Conservation (phyloP, 1,140 invertebrate species). For the Drosophila setifemur region DNA sequence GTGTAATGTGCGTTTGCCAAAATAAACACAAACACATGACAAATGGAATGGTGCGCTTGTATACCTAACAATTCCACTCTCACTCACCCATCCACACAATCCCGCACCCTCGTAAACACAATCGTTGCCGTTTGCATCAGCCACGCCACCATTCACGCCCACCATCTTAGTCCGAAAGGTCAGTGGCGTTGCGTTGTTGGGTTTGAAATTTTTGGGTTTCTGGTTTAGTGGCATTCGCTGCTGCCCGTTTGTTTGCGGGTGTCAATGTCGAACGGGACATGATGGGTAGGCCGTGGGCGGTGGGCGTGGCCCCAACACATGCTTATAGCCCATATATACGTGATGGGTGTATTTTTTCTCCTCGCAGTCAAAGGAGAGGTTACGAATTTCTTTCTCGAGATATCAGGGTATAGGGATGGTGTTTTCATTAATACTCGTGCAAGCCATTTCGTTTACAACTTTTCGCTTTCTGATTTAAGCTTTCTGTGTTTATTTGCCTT, state of each 20-base stretch:
- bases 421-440: slow-evolving; percentile 68
- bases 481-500: slow-evolving; percentile 66
- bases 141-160: slow-evolving; percentile 12
- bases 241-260: slow-evolving; percentile 36
- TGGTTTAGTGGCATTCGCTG: slow-evolving; percentile 49
- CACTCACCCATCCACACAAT: slow-evolving; percentile 9
- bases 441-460: slow-evolving; percentile 77
- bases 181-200: slow-evolving; percentile 41
- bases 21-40: slow-evolving; percentile 65
- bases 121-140: no score
- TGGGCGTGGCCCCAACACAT: slow-evolving; percentile 20
- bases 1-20: slow-evolving; percentile 50
- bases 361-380: slow-evolving; percentile 3
- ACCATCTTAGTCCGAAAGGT: slow-evolving; percentile 64
- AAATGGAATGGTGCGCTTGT: slow-evolving; percentile 58
- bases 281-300: neutral
- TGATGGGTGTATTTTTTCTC: slow-evolving; percentile 9
- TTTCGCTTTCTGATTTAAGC: slow-evolving; percentile 75
- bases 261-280: slow-evolving; percentile 52
- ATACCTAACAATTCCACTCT: slow-evolving; percentile 45
- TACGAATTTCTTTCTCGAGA: slow-evolving; percentile 6
- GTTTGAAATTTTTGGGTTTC: slow-evolving; percentile 31
- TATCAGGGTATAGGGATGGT: neutral
- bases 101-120: neutral
- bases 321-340: slow-evolving; percentile 51